These are phyloP conservation scores for Theonella swinhoei DNA, from an alignment of 37 sponge, comb jelly and placozoan species.

Conservation along the genomic window DNA sequence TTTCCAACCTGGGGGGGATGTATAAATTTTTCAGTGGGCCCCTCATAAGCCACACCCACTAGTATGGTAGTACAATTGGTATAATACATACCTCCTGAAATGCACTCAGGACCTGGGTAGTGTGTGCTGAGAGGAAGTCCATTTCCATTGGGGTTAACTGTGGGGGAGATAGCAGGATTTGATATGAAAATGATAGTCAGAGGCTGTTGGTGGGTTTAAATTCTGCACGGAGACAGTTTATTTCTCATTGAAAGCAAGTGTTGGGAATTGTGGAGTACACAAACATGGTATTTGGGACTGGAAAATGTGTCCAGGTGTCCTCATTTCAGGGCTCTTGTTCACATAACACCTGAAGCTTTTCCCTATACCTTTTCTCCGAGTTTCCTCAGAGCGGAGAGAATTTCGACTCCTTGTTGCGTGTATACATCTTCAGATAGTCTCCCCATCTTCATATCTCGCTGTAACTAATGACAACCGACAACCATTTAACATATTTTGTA, in stretches of 20 bases:
- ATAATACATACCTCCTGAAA: conserved; percentile 69
- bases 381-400: conserved; percentile 88
- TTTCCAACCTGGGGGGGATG: no score
- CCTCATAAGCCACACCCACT: background rate
- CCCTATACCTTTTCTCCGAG: conserved; percentile 95
- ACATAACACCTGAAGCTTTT: no score
- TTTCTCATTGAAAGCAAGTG: no score
- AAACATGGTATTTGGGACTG: no score
- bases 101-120: conserved; percentile 76
- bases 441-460: conserved; percentile 90
- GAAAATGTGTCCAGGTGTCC: no score
- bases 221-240: no score
- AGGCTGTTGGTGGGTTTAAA: background rate
- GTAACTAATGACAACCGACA: conserved; percentile 54
- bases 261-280: no score
- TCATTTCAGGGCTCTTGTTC: no score
- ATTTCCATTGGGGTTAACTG: conserved; percentile 82
- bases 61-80: background rate
- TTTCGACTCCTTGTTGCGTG: conserved; percentile 85
- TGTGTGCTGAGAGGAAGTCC: conserved; percentile 80
- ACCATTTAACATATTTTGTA: background rate
- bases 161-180: no score
- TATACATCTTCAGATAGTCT: conserved; percentile 75
- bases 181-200: background rate
- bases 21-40: background rate